These are phyloP conservation scores for Listronotus bonariensis DNA, from an alignment of 1,140 invertebrate genomes.

Conservation along the genomic window DNA sequence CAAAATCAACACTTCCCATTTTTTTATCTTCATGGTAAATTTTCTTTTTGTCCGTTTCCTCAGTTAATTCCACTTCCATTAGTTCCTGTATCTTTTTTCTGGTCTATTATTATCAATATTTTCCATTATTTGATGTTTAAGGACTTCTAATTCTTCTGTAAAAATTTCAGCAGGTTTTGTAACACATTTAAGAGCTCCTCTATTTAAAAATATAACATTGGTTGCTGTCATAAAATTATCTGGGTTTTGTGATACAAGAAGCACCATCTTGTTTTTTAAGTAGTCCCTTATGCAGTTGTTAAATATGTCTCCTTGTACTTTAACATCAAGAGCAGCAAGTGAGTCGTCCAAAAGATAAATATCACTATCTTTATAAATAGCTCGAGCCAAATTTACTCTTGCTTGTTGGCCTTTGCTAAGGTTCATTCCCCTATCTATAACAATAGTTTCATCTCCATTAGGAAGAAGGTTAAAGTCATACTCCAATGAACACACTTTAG, in stretches of 20 bases:
- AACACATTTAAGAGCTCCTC: constrained; percentile 58
- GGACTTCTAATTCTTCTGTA: constrained; percentile 13
- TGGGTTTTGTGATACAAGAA: constrained; percentile 81
- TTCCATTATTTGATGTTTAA: constrained; percentile 2
- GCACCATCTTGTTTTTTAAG: constrained; percentile 70
- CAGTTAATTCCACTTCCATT: constrained; percentile 27
- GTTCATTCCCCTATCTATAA: constrained; percentile 79
- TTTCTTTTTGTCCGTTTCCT: constrained; percentile 28
- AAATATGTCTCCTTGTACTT: constrained; percentile 82
- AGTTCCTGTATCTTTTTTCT: constrained; percentile 16
- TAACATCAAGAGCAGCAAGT: constrained; percentile 79
- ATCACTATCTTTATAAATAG: constrained; percentile 78
- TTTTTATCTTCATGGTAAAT: constrained; percentile 43
- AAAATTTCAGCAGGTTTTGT: constrained; percentile 50
- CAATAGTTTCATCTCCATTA: constrained; percentile 76
- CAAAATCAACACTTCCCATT: constrained; percentile 37
- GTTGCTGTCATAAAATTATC: constrained; percentile 81
- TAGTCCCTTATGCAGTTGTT: constrained; percentile 71
- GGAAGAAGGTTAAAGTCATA: constrained; percentile 72
- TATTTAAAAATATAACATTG: constrained; percentile 66
- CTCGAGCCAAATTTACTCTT: constrained; percentile 83
- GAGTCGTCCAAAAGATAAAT: constrained; percentile 84
- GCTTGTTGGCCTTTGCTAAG: constrained; percentile 89
- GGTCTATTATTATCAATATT: constrained; percentile 13
- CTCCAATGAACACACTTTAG: constrained; percentile 68